Evolutionary conservation across 92 coral and sea anemone species (phyloP), one percentile per base, ranked within the genome.

Genomic region (Bergia puertoricense): DNA sequence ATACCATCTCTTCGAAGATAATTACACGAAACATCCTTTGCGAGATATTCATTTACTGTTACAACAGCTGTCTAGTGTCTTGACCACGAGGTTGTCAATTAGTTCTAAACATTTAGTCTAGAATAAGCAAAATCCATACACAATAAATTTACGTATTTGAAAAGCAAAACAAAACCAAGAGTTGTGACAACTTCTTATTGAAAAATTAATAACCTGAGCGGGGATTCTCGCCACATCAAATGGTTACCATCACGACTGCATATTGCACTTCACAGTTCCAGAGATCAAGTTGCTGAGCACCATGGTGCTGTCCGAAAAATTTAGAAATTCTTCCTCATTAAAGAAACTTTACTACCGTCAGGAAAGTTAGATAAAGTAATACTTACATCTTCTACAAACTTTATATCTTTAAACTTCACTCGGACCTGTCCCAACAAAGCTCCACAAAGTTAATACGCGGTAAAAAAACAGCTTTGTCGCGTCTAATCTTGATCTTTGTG

Each of bases 191-290:
- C 77, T 9, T 71, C n/a, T 45, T 72, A 41, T 44, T 69, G 57
- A 84, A 69, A 84, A 46, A 71, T 71, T 45, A 45, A 46, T 84
- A 84, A 84, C 51, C 87, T 68, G 74, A 37, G 23, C 41, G 8
- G 43, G 56, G 39, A 84, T 71, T 84, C 87, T 84, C 45, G 22
- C 87, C 78, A 51, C 87, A 84, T 13, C 50, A 20, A 30, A 45
- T 54, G 79, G 87, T 84, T 84, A 84, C 87, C 87, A 84, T 69
- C 86, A 84, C 79, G 79, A 84, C 79, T 82, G 23, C 42, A 68
- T 66, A 42, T 41, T 46, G 67, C 56, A 83, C 39, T 67, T 11
- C 74, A 42, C 13, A 20, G 51, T 18, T 14, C 15, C 44, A 71
- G 5, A 40, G n/a, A 40, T 6, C 81, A 20, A 30, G 30, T 23